Conservation (phyloP, 2,797 vertebrate species). For the Gymnothorax javanicus region DNA sequence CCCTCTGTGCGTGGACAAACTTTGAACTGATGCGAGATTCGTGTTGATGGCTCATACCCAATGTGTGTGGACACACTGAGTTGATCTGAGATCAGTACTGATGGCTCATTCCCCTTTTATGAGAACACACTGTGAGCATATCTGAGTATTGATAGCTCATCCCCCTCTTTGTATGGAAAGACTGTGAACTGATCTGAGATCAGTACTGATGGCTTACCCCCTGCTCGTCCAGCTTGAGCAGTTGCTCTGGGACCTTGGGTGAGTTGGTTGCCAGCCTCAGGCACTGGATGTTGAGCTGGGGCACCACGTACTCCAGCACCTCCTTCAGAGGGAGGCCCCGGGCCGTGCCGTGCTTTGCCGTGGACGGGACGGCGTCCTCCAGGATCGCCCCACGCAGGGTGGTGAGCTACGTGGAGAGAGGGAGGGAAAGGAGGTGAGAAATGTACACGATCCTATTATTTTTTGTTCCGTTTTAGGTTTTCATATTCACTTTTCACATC, state of each 20-base stretch:
- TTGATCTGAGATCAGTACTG: no score
- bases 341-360: slow-evolving; percentile 76
- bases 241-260: slow-evolving; percentile 77
- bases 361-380: slow-evolving; percentile 84
- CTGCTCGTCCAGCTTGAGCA: slow-evolving; percentile 89
- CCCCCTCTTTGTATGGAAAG: not conserved
- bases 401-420: slow-evolving; percentile 68
- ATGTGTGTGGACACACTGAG: no score
- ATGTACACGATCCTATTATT: no score
- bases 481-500: no score
- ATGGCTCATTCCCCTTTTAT: slow-evolving; percentile 48
- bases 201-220: slow-evolving; percentile 82
- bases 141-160: slow-evolving; percentile 77
- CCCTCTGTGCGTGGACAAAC: not conserved
- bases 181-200: slow-evolving; percentile 69
- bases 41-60: no score
- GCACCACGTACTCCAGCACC: slow-evolving; percentile 80
- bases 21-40: slow-evolving; percentile 67
- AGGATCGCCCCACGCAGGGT: slow-evolving; percentile 80
- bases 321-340: slow-evolving; percentile 84
- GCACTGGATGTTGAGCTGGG: slow-evolving; percentile 79
- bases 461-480: no score
- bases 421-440: not conserved
- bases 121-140: slow-evolving; percentile 59
- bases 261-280: slow-evolving; percentile 76